A percentile compares a stretch with the other conserved stretches of the same genome.
Conservation (phyloP, 2,797 vertebrate species). For the Scolopax rusticola region DNA sequence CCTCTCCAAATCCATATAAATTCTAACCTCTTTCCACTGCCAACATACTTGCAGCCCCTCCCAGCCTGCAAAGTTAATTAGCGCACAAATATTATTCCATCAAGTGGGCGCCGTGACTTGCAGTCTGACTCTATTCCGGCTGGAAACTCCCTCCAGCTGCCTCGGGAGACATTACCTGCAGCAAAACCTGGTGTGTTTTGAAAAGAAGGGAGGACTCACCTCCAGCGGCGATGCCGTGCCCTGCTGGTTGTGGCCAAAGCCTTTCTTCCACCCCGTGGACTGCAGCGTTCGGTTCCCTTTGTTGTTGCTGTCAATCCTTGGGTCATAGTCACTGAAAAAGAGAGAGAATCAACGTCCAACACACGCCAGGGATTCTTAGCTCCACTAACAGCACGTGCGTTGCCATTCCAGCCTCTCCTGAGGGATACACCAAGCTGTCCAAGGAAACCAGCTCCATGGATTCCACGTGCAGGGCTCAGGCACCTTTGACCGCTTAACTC, state of each 20-base stretch:
- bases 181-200: neutral
- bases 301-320: conserved; percentile 73
- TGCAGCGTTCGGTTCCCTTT: conserved; percentile 80
- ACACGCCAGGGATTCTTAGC: neutral
- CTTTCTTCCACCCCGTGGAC: conserved; percentile 78
- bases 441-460: neutral
- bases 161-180: neutral
- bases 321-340: conserved; percentile 76
- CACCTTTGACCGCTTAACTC: neutral
- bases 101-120: neutral
- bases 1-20: neutral
- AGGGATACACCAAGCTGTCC: neutral
- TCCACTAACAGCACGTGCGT: neutral
- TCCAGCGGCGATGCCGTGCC: conserved; percentile 77
- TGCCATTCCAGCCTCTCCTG: neutral
- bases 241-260: conserved; percentile 78
- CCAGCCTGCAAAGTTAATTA: conserved; percentile 3
- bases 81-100: neutral
- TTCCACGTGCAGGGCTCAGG: neutral
- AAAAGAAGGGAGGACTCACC: conserved; percentile 65
- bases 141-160: neutral
- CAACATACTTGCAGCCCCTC: neutral
- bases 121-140: neutral
- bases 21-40: neutral
- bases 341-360: neutral